These are phyloP conservation scores for Meteorus sp. DNA, from an alignment of 1,140 invertebrate genomes.

Conservation along the genomic window DNA sequence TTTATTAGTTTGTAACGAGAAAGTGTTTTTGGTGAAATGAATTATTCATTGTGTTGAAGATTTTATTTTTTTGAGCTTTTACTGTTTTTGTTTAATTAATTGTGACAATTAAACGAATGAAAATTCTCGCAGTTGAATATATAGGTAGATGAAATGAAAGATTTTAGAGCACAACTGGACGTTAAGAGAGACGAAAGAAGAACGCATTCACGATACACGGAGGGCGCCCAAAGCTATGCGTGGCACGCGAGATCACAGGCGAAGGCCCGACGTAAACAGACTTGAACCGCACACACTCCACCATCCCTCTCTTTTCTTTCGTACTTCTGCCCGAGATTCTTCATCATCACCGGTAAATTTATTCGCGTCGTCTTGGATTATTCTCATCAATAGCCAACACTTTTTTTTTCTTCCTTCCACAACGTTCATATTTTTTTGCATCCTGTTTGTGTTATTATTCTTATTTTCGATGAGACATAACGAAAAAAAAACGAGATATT, in stretches of 20 bases:
- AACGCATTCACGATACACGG: conserved; percentile 29
- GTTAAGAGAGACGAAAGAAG: conserved; percentile 26
- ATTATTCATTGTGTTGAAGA: too few species aligned
- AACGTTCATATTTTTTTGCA: too few species aligned
- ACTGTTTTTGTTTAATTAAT: neutral
- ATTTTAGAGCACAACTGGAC: conserved; percentile 7
- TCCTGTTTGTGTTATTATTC: too few species aligned
- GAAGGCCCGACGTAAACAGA: conserved; percentile 43
- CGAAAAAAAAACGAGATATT: too few species aligned
- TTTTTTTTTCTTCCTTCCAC: too few species aligned
- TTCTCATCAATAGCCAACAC: too few species aligned
- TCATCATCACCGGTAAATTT: neutral
- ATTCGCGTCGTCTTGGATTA: neutral
- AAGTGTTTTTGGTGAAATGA: too few species aligned
- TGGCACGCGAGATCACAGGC: conserved; percentile 39
- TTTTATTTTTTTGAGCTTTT: too few species aligned
- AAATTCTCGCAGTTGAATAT: too few species aligned
- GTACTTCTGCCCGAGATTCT: conserved; percentile 1
- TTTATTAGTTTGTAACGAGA: too few species aligned
- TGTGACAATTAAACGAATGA: neutral
- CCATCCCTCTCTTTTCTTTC: too few species aligned
- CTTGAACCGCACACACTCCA: conserved; percentile 40
- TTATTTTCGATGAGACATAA: too few species aligned
- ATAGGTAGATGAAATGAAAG: conserved; percentile 6
- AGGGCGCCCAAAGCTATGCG: conserved; percentile 30